Conservation (phyloP, 2,888 invertebrate species). For the Eulithis prunata region DNA sequence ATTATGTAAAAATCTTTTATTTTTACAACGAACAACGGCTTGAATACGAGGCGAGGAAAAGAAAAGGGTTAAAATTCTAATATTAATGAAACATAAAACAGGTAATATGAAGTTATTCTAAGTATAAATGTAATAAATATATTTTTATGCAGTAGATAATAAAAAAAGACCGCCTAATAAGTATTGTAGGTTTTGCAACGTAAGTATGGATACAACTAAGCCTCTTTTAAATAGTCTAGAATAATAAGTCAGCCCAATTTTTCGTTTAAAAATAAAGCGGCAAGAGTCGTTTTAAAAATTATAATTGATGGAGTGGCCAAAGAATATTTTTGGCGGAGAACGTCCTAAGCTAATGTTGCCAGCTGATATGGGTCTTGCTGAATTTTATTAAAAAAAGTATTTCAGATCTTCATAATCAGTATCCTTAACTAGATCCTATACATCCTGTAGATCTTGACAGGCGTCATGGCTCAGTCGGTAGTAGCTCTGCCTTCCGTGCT, state of each 20-base stretch:
- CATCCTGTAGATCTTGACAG: too few species aligned
- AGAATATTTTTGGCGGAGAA: conserved; percentile 63
- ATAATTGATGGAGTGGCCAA: conserved; percentile 71
- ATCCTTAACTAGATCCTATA: too few species aligned
- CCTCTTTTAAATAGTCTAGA: conserved; percentile 40
- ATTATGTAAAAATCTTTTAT: conserved; percentile 27
- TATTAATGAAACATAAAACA: background rate
- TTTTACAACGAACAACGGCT: conserved; percentile 12
- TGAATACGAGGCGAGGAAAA: background rate
- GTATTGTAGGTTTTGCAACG: background rate
- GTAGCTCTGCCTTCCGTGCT: too few species aligned
- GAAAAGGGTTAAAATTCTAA: conserved; percentile 6
- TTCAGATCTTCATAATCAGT: background rate
- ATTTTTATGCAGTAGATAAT: too few species aligned
- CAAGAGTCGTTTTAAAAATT: conserved; percentile 58
- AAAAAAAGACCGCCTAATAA: too few species aligned
- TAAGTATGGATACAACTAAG: conserved; percentile 19
- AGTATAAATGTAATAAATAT: too few species aligned
- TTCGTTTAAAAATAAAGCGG: conserved; percentile 55
- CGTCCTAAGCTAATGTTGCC: conserved; percentile 39
- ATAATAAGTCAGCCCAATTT: conserved; percentile 63
- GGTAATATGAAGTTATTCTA: too few species aligned
- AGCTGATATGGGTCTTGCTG: background rate
- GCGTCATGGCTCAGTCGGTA: too few species aligned
- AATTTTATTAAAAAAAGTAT: background rate